Base-by-base conservation (phyloP, 2,113 vertebrate species). In the Ophthalmolycus amberensis region DNA sequence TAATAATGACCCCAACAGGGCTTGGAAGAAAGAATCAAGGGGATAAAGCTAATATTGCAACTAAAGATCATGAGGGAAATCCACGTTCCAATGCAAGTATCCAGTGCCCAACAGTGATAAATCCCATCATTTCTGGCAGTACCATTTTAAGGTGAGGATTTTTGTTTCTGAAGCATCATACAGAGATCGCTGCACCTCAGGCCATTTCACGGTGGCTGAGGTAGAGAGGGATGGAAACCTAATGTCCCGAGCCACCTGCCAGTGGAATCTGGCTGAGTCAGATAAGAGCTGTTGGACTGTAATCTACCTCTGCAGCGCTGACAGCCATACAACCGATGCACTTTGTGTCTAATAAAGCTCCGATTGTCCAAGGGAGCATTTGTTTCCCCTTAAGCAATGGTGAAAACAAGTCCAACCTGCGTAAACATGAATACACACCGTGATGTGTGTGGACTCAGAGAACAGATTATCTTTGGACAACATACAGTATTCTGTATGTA, bases 271-370 rank as follows among this genome's bases (percentile, higher is more conserved):
- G 90, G 65, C 69, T 65, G 67, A 65, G 77, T 60, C 58, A 84
- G 89, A 92, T 91, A 91, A 87, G 85, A 54, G 46, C 70, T 32
- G 29, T 9, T 63, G 82, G 84, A 66, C 77, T 75, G 60, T 84
- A 75, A 85, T 90, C 75, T 75, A 46, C 38, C 62, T 89, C 42
- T 27, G 20, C 72, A 77, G 72, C 29, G 27, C 44, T 27, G 76
- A 84, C 65, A 44, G 56, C 56, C 69, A 81, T 48, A 78, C 75
- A 83, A 77, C 32, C 75, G 63, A 38, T 80, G 56, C 62, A 71
- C 62, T 65, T 50, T 44, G 79, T 52, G 32, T 11, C 71, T 79
- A 69, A 88, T 86, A 82, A 84, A 82, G 67, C 58, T 48, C 20
- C 6, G 46, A 72, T 79, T 86, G 66, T 79, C 75, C 48, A 4